Evolutionary conservation across 1,140 invertebrate genomes (phyloP), one percentile per base, ranked within the genome.

Genomic region (Lordiphosa stackelbergi): DNA sequence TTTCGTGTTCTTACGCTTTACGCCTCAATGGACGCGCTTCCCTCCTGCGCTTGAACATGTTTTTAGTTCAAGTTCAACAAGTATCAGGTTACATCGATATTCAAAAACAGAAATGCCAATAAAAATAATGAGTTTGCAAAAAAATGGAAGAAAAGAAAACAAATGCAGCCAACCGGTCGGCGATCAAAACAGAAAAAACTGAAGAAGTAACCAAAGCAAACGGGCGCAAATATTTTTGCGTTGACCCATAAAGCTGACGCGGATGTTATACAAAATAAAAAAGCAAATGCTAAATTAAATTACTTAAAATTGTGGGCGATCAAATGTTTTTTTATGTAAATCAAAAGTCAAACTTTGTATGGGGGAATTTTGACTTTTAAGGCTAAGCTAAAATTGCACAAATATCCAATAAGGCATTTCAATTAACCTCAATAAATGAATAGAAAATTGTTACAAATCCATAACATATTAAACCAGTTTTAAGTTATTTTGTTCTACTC

Each of bases 41-140:
- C 12, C 31, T 13, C 41, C 24, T 6, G 36, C 19, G 56, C 34
- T 31, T 36, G 24, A 58, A 49, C 49, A 31, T 46, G 57, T 79
- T 69, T 83, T 77, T 66, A 77, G 77, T 53, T 81, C 77, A 81
- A 81, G 77, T 81, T 81, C 77, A 81, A 75, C 77, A n/a, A 66
- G 77, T 81, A 72, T 62, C 43, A 47, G 55, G 41, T 83, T 81
- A 69, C 77, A 81, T 53, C 52, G 49, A 43, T 64, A 51, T 35
- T 10, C 9, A 51, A 64, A 64, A 48, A 43, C 56, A 22, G 51
- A 57, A 66, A 51, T 43, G 59, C 51, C 46, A 79, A 73, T 65
- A 75, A 71, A 70, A 64, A 77, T 60, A 69, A 66, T 74, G 68
- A 70, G 55, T 65, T 60, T 42, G 77, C 77, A 66, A 73, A 73